phyloP scores from a whole-genome alignment of 2,888 invertebrate species.

The Cantharis lateralis region DNA sequence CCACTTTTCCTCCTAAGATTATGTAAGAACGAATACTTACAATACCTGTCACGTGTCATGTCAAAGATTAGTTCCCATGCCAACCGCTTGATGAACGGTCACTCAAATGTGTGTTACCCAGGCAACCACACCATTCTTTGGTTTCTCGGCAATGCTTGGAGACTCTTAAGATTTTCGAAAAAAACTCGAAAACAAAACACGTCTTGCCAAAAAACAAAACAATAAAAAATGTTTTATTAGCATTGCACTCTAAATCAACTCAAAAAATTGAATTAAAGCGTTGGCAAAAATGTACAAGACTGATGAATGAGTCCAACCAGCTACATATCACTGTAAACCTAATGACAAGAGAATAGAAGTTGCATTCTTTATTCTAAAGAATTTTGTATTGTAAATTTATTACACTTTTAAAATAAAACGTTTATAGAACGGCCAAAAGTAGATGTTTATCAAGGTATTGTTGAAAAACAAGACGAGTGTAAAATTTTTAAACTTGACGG shows the following conservation, averaged over 20 bases:
- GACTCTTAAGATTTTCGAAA: background rate
- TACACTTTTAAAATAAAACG: constrained; percentile 30
- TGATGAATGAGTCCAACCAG: constrained; percentile 21
- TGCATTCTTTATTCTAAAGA: constrained; percentile 29
- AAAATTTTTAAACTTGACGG: background rate
- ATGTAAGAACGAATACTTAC: constrained; percentile 20
- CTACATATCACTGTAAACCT: constrained; percentile 25
- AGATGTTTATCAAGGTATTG: constrained; percentile 32
- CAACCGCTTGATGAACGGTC: constrained; percentile 31
- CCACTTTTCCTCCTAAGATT: background rate
- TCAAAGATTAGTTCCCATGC: constrained; percentile 31
- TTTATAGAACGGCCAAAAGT: constrained; percentile 27
- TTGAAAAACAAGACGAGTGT: constrained; percentile 1
- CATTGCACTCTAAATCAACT: background rate
- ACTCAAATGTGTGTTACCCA: constrained; percentile 28
- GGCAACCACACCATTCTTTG: constrained; percentile 20
- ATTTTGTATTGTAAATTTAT: constrained; percentile 27
- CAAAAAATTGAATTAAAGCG: constrained; percentile 6
- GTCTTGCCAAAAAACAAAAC: background rate
- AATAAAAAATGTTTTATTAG: background rate
- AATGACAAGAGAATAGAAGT: constrained; percentile 32
- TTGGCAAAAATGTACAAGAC: constrained; percentile 18
- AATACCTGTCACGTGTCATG: constrained; percentile 32
- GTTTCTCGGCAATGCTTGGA: background rate
- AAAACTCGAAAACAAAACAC: background rate